Evolutionary conservation across 2,797 vertebrate genomes (phyloP).

Genomic region (Gallinago nigripennis): DNA sequence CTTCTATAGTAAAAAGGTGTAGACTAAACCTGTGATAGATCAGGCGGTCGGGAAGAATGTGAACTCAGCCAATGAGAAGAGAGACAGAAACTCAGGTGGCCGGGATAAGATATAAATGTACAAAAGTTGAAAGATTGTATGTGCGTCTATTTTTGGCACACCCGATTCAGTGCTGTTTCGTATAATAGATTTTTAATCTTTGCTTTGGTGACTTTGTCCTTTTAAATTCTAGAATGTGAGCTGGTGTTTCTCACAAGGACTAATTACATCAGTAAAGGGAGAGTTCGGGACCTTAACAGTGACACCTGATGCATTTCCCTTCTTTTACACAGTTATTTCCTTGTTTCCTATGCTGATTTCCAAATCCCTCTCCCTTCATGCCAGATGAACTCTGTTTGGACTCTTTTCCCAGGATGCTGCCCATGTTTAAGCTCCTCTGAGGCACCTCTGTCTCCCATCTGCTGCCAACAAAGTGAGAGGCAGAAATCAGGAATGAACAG

Average conservation of each 20-base stretch:
- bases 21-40: too few species aligned
- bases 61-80: too few species aligned
- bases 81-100: too few species aligned
- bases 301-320: neutral
- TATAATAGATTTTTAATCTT: too few species aligned
- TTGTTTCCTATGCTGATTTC: neutral
- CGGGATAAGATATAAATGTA: too few species aligned
- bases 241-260: neutral
- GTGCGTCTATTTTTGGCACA: too few species aligned
- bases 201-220: too few species aligned
- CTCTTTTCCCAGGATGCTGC: neutral
- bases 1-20: too few species aligned
- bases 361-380: accelerated
- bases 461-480: neutral
- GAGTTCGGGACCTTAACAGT: neutral
- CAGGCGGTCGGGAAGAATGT: too few species aligned
- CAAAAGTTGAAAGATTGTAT: too few species aligned
- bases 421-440: neutral
- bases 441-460: neutral
- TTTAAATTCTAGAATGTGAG: too few species aligned
- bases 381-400: neutral
- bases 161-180: too few species aligned
- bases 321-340: neutral
- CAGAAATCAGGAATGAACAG: neutral
- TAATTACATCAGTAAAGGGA: neutral